Conservation (phyloP, 2,888 invertebrate species). For the Limnephilus auricula region DNA sequence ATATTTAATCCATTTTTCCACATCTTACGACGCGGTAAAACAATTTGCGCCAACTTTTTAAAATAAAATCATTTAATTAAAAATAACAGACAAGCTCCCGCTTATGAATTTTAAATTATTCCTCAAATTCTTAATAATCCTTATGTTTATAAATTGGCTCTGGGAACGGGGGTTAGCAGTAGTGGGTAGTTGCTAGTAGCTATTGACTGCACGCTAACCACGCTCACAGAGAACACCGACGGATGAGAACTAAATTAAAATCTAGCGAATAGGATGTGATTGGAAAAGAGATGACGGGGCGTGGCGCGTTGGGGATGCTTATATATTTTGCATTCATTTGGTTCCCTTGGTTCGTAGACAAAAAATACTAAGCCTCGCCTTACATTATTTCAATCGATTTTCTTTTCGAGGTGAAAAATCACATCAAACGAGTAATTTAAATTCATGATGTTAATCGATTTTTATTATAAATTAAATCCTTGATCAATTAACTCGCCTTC, state of each 20-base stretch:
- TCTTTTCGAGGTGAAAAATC: slow-evolving; percentile 26
- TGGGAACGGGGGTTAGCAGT: not conserved
- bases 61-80: slow-evolving; percentile 55
- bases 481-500: not conserved
- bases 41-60: not conserved
- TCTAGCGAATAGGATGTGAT: slow-evolving; percentile 63
- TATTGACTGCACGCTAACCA: slow-evolving; percentile 19
- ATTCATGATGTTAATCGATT: slow-evolving; percentile 55
- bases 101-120: slow-evolving; percentile 22
- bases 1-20: not conserved
- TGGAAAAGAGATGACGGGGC: slow-evolving; percentile 64
- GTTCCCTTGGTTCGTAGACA: slow-evolving; percentile 46
- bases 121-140: slow-evolving; percentile 45
- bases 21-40: not conserved
- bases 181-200: not conserved
- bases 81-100: slow-evolving; percentile 26
- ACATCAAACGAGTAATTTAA: slow-evolving; percentile 55
- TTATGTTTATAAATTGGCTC: slow-evolving; percentile 60
- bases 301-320: slow-evolving; percentile 49
- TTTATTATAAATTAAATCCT: not conserved
- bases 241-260: slow-evolving; percentile 65
- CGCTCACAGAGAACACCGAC: slow-evolving; percentile 49
- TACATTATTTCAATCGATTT: slow-evolving; percentile 50
- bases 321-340: slow-evolving; percentile 52
- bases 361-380: slow-evolving; percentile 41